A percentile compares a stretch with the other conserved stretches of the same genome.
Conservation (phyloP, 2,113 vertebrate species). For the Siphamia tubifer region DNA sequence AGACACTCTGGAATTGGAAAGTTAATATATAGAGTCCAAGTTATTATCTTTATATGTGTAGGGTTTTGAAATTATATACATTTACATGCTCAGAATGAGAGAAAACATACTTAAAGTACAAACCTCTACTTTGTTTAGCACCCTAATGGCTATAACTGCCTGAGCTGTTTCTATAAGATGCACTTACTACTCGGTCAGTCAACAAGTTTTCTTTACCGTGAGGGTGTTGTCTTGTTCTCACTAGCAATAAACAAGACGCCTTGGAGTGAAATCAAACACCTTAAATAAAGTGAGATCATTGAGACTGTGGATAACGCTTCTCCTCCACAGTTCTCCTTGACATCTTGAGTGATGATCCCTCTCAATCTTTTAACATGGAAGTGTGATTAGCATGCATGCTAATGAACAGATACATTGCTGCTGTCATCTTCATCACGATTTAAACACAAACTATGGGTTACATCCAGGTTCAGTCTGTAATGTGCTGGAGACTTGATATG, state of each 20-base stretch:
- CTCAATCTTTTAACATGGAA: conserved; percentile 60
- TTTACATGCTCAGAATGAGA: too few relatives aligned
- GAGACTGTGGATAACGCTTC: background rate
- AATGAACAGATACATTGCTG: conserved; percentile 56
- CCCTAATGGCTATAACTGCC: too few relatives aligned
- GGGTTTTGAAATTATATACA: too few relatives aligned
- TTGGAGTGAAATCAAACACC: background rate
- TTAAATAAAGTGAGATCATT: background rate
- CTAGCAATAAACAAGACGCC: background rate
- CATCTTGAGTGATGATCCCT: conserved; percentile 37
- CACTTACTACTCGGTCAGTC: background rate
- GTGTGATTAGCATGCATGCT: conserved; percentile 46
- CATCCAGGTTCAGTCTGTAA: conserved; percentile 4
- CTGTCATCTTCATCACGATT: conserved; percentile 56
- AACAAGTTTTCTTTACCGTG: background rate
- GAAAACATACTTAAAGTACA: too few relatives aligned
- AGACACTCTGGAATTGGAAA: too few relatives aligned
- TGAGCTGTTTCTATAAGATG: too few relatives aligned
- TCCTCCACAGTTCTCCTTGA: conserved; percentile 2
- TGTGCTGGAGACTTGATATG: conserved; percentile 3
- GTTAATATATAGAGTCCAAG: too few relatives aligned
- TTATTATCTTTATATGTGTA: too few relatives aligned
- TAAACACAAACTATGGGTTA: conserved; percentile 44
- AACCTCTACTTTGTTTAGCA: too few relatives aligned
- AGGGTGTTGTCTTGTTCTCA: too few relatives aligned